Conservation (phyloP, 1,140 invertebrate species). For the Schmidtea mediterranea region DNA sequence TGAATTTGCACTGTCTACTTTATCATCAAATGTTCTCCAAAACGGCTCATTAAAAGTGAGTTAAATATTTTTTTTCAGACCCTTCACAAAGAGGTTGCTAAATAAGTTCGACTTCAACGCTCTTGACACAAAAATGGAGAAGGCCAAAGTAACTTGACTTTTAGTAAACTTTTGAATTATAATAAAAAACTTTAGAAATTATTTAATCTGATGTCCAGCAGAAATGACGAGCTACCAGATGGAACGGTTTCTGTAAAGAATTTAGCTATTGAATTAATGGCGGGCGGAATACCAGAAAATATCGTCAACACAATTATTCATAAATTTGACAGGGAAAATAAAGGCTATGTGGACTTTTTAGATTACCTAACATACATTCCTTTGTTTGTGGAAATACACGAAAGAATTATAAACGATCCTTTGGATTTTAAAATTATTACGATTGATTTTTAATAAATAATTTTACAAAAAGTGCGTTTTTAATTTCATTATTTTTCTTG, state of each 20-base stretch:
- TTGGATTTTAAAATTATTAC: constrained; percentile 10
- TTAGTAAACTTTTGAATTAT: neutral
- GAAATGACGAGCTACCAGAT: constrained; percentile 10
- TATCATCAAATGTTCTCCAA: too few species aligned
- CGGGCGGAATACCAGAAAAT: constrained; percentile 15
- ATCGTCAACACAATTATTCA: constrained; percentile 10
- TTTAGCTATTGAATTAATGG: constrained; percentile 20
- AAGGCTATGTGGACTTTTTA: constrained; percentile 20
- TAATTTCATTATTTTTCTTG: too few species aligned
- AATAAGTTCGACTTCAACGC: constrained; percentile 23
- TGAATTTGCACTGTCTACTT: too few species aligned
- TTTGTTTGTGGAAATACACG: constrained; percentile 23
- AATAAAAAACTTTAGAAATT: constrained; percentile 14
- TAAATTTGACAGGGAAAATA: constrained; percentile 21
- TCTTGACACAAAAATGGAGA: constrained; percentile 22
- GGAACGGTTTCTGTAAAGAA: constrained; percentile 14
- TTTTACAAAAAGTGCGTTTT: too few species aligned
- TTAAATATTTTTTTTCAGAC: too few species aligned
- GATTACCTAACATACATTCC: constrained; percentile 25
- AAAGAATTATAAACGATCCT: constrained; percentile 19
- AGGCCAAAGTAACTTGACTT: constrained; percentile 15
- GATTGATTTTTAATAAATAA: neutral
- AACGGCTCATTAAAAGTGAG: too few species aligned
- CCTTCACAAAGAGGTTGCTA: constrained; percentile 18
- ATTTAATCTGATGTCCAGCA: constrained; percentile 16